Conservation (phyloP, 2,113 vertebrate species). For the Mormyrus lacerda region DNA sequence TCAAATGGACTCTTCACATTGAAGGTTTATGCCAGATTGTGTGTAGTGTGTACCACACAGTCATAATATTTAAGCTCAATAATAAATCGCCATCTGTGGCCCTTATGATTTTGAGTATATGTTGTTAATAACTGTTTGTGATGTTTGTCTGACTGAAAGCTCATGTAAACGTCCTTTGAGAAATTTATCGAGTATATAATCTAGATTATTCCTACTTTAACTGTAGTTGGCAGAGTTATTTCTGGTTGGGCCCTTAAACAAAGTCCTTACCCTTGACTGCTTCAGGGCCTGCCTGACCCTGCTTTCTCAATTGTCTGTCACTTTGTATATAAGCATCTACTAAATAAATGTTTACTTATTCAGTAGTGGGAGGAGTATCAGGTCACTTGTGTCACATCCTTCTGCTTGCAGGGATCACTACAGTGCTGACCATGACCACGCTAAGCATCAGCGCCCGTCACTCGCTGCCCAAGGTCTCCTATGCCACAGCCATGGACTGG, state of each 20-base stretch:
- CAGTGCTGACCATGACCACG: conserved; percentile 96
- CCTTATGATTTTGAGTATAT: neutral
- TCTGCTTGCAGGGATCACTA: conserved; percentile 80
- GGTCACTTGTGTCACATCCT: neutral
- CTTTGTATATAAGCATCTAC: neutral
- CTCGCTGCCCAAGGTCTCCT: conserved; percentile 95
- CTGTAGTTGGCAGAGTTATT: neutral
- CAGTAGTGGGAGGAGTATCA: neutral
- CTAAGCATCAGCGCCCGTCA: conserved; percentile 97
- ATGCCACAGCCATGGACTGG: conserved; percentile 99
- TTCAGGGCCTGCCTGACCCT: neutral
- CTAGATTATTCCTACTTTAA: neutral
- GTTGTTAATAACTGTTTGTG: neutral
- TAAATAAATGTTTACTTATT: neutral
- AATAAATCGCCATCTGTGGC: neutral
- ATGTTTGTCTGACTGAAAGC: neutral
- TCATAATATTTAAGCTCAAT: neutral
- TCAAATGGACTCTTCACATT: neutral
- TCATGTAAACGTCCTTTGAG: neutral
- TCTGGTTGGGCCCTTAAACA: neutral
- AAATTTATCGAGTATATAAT: neutral
- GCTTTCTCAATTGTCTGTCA: neutral
- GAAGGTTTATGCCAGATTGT: neutral
- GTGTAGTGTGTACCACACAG: neutral
- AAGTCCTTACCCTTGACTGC: neutral